Evolutionary conservation across 2,888 invertebrate genomes (phyloP).

Genomic region (Harpagoxenus sublaevis): DNA sequence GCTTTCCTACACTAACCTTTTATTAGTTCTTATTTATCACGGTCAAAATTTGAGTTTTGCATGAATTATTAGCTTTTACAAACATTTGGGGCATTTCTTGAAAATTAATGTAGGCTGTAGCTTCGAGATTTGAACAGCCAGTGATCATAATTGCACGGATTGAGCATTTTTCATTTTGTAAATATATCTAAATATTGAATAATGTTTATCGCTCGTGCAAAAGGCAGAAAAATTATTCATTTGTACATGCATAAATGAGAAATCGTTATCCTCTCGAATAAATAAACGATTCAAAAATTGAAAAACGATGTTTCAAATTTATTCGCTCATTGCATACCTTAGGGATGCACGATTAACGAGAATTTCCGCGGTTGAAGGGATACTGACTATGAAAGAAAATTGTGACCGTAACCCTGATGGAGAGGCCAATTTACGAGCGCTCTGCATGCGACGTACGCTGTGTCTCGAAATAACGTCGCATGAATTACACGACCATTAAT

Average conservation of each 20-base stretch:
- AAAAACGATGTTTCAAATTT: not conserved
- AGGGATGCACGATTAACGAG: conserved; percentile 78
- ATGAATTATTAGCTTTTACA: not conserved
- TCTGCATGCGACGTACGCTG: conserved; percentile 53
- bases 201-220: not conserved
- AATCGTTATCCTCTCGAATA: not conserved
- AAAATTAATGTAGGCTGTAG: not conserved
- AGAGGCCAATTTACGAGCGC: conserved; percentile 66
- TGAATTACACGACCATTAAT: conserved; percentile 37
- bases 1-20: not conserved
- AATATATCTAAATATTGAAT: conserved; percentile 1
- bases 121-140: not conserved
- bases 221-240: not conserved
- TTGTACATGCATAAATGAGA: not conserved
- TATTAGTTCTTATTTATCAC: not conserved
- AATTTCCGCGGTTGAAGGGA: conserved; percentile 76
- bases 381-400: conserved; percentile 68
- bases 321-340: conserved; percentile 3
- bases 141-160: not conserved
- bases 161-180: no score
- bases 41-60: not conserved
- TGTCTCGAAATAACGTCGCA: conserved; percentile 55
- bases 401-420: conserved; percentile 69
- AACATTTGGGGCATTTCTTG: not conserved
- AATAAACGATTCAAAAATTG: not conserved